A percentile compares a stretch with the other conserved stretches of the same genome.
Evolutionary conservation across 2,113 vertebrate genomes (phyloP).

Genomic region (Meles meles): DNA sequence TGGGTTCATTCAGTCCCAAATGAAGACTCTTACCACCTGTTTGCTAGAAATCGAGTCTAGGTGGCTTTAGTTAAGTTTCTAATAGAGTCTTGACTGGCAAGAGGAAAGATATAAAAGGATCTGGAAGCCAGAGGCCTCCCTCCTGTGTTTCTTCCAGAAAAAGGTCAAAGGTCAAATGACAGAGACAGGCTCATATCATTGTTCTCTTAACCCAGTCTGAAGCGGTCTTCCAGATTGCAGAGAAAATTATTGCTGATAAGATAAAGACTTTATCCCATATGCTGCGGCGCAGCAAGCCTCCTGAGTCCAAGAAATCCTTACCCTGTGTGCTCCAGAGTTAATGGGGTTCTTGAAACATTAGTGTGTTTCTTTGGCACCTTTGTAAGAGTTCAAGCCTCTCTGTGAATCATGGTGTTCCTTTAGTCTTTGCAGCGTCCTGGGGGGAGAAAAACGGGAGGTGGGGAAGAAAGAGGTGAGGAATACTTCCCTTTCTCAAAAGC

Average conservation of each 20-base stretch:
- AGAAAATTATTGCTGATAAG: slow-evolving; percentile 25
- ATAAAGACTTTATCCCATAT: slow-evolving; percentile 3
- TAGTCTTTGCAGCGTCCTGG: neutral
- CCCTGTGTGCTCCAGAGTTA: neutral
- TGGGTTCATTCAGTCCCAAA: neutral
- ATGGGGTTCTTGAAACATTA: neutral
- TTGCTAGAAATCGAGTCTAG: neutral
- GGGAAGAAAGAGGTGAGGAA: neutral
- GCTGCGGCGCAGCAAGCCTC: neutral
- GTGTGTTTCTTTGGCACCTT: neutral
- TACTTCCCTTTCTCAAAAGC: neutral
- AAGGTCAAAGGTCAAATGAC: slow-evolving; percentile 7
- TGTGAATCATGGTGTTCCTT: neutral
- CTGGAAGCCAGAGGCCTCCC: neutral
- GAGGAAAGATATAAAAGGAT: slow-evolving; percentile 38
- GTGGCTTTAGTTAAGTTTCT: slow-evolving; percentile 46
- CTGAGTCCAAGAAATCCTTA: slow-evolving; percentile 26
- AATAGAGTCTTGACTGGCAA: slow-evolving; percentile 30
- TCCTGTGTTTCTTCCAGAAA: slow-evolving; percentile 22
- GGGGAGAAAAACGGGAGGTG: neutral
- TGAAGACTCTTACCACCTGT: slow-evolving; percentile 3
- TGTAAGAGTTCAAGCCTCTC: neutral
- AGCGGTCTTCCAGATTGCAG: slow-evolving; percentile 42
- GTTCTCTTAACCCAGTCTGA: slow-evolving; percentile 18
- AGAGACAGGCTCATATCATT: neutral